These are phyloP conservation scores for Apus apus DNA, from an alignment of 2,113 vertebrate genomes.

Conservation along the genomic window DNA sequence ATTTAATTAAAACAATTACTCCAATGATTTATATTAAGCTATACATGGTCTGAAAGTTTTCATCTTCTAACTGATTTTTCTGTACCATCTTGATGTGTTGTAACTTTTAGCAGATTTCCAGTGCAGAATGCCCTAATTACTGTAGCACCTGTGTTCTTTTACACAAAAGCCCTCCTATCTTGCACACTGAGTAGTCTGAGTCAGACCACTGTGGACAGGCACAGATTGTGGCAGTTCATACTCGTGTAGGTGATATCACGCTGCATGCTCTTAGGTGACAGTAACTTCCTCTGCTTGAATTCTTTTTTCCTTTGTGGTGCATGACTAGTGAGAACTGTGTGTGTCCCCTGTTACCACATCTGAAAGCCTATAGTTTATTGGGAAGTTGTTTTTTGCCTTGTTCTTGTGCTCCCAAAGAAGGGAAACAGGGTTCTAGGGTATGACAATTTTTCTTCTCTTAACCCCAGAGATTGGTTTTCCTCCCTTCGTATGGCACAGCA, in stretches of 20 bases:
- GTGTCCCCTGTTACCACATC: neutral
- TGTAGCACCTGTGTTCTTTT: neutral
- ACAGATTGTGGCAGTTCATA: neutral
- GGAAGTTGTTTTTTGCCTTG: neutral
- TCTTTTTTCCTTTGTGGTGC: neutral
- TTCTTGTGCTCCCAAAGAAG: neutral
- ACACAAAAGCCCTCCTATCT: neutral
- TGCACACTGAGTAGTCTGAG: neutral
- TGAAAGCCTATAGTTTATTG: neutral
- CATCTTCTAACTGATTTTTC: neutral
- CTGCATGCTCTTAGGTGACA: neutral
- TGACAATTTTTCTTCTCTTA: neutral
- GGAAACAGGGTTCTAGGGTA: neutral
- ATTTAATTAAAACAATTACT: neutral
- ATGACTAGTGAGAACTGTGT: neutral
- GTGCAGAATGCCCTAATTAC: neutral
- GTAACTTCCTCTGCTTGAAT: neutral
- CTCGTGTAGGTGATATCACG: fast-evolving
- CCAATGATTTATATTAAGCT: neutral
- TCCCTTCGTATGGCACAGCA: neutral
- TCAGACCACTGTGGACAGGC: neutral
- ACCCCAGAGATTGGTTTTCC: neutral
- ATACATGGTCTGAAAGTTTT: neutral
- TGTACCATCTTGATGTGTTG: neutral
- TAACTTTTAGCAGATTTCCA: neutral